Percentiles rank a stretch among this genome's conserved stretches.
These are phyloP conservation scores for Hyposoter dolosus DNA, from an alignment of 2,888 invertebrate genomes.

Conservation along the genomic window DNA sequence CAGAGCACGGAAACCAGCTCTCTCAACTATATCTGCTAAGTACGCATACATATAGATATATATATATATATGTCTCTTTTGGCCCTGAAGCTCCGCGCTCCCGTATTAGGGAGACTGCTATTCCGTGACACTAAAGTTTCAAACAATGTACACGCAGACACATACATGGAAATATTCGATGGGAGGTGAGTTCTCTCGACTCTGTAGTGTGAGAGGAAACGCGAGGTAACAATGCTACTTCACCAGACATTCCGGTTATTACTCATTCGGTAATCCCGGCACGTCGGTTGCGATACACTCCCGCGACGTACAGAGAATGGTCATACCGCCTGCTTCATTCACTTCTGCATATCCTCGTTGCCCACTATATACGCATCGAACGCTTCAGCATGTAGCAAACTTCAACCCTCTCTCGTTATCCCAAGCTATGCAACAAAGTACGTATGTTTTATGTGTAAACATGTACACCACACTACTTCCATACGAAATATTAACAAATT, in stretches of 20 bases:
- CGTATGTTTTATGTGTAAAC: neutral
- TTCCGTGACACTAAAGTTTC: slow-evolving; percentile 59
- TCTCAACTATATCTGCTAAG: slow-evolving; percentile 25
- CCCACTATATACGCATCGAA: slow-evolving; percentile 44
- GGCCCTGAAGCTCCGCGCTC: slow-evolving; percentile 18
- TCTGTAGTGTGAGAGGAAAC: slow-evolving; percentile 57
- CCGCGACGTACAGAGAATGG: slow-evolving; percentile 54
- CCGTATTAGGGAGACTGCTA: slow-evolving; percentile 35
- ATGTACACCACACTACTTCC: neutral
- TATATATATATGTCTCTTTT: slow-evolving; percentile 20
- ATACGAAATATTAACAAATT: neutral
- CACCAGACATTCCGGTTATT: slow-evolving; percentile 80
- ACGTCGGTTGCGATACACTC: slow-evolving; percentile 81
- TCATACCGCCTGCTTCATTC: slow-evolving; percentile 31
- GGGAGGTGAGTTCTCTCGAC: slow-evolving; percentile 27
- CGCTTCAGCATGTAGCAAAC: slow-evolving; percentile 49
- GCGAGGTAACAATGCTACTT: slow-evolving; percentile 72
- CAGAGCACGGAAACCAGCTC: slow-evolving; percentile 68
- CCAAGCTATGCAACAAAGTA: slow-evolving; percentile 18
- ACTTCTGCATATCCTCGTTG: slow-evolving; percentile 13
- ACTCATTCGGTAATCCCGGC: slow-evolving; percentile 82
- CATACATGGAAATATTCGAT: slow-evolving; percentile 25
- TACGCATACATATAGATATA: slow-evolving; percentile 1
- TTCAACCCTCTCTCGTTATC: slow-evolving; percentile 52
- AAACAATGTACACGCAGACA: slow-evolving; percentile 51